Evolutionary conservation across 1,140 invertebrate species (phyloP).

Genomic region (Sitobion miscanthi): DNA sequence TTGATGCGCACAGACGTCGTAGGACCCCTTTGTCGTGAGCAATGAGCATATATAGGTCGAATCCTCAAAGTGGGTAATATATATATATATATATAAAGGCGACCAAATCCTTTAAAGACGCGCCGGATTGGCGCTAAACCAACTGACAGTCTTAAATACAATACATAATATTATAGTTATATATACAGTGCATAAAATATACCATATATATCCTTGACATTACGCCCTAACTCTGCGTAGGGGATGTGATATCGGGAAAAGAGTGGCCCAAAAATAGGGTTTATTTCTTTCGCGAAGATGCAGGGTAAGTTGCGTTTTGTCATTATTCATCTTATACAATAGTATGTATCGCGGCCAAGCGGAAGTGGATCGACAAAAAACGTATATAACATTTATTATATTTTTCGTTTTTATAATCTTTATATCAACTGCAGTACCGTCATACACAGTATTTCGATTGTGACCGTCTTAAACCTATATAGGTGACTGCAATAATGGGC

Average conservation of each 20-base stretch:
- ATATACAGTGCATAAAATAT: neutral
- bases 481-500: no score
- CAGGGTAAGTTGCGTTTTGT: constrained; percentile 34
- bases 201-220: neutral
- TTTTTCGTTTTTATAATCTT: neutral
- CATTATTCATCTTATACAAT: neutral
- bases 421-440: neutral
- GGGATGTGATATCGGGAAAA: neutral
- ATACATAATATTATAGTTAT: neutral
- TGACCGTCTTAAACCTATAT: no score
- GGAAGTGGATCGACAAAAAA: neutral
- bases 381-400: neutral
- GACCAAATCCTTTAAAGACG: neutral
- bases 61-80: neutral
- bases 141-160: neutral
- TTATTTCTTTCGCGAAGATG: neutral
- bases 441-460: neutral
- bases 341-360: neutral
- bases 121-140: neutral
- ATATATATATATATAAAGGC: neutral
- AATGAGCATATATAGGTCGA: neutral
- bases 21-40: neutral
- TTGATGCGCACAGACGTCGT: neutral
- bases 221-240: neutral
- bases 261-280: neutral